A percentile compares a stretch with the other conserved stretches of the same genome.
Conservation (phyloP, 1,140 invertebrate species). For the Cyrtorhinus lividipennis region DNA sequence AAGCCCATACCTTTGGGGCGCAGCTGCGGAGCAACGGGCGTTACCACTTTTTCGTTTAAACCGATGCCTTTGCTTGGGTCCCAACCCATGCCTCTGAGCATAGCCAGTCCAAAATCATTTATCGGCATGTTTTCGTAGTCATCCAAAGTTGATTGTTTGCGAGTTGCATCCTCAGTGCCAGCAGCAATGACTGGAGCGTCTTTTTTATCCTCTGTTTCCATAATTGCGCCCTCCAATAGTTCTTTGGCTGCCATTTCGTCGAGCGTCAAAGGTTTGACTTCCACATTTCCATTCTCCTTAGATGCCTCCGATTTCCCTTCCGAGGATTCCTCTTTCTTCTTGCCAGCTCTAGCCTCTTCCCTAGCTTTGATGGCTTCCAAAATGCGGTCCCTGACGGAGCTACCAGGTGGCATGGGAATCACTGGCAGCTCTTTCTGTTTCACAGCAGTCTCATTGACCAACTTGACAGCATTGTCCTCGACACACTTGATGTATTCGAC, state of each 20-base stretch:
- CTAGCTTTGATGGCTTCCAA: conserved; percentile 11
- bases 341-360: conserved; percentile 1
- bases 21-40: conserved; percentile 40
- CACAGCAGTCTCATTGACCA: conserved; percentile 20
- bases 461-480: conserved; percentile 55
- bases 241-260: conserved; percentile 39
- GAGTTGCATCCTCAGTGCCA: conserved; percentile 34
- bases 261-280: conserved; percentile 30
- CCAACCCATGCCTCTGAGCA: conserved; percentile 93
- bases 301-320: conserved; percentile 18
- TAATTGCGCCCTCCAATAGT: conserved; percentile 34
- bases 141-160: conserved; percentile 53
- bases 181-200: conserved; percentile 36
- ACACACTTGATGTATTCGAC: conserved; percentile 56
- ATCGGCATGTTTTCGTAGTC: conserved; percentile 86
- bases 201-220: conserved; percentile 28
- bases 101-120: conserved; percentile 73
- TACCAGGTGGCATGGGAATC: conserved; percentile 21
- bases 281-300: background rate
- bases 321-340: background rate
- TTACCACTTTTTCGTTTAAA: conserved; percentile 32
- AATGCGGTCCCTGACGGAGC: conserved; percentile 11
- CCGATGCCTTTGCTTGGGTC: conserved; percentile 54
- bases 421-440: conserved; percentile 18
- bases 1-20: conserved; percentile 83